Evolutionary conservation across 2,113 vertebrate species (phyloP).

Genomic region (Chaetura pelagica): DNA sequence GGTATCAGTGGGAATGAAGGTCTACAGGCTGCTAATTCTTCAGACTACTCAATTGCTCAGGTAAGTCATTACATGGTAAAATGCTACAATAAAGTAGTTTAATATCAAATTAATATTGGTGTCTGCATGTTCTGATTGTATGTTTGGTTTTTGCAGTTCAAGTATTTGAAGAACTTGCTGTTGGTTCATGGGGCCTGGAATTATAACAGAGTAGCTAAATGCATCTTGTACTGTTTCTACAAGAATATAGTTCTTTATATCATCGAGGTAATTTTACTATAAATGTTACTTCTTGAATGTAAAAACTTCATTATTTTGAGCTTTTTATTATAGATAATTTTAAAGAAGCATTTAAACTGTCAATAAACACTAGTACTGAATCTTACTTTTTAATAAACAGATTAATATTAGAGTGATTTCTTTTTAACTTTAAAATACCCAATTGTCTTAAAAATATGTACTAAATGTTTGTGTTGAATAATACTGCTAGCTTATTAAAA

Average conservation of each 20-base stretch:
- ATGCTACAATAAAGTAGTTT: background rate
- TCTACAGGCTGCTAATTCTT: slow-evolving; percentile 97
- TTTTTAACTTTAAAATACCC: background rate
- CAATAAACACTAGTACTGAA: background rate
- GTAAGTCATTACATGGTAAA: slow-evolving; percentile 62
- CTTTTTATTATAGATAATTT: background rate
- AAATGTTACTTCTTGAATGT: background rate
- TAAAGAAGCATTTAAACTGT: background rate
- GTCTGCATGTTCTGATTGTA: background rate
- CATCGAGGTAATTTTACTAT: slow-evolving; percentile 87
- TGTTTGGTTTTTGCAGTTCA: slow-evolving; percentile 86
- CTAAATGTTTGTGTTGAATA: background rate
- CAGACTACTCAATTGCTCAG: slow-evolving; percentile 99
- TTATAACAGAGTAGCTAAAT: slow-evolving; percentile 97
- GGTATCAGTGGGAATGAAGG: slow-evolving; percentile 98
- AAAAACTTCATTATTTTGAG: background rate
- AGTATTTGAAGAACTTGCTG: slow-evolving; percentile 97
- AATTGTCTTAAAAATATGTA: background rate
- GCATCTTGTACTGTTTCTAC: slow-evolving; percentile 99
- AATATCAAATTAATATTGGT: background rate
- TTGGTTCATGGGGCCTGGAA: slow-evolving; percentile 99
- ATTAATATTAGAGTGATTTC: background rate
- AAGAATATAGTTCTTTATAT: slow-evolving; percentile 99
- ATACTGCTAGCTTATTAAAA: background rate
- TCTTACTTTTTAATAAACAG: background rate